These are phyloP conservation scores for Pachliopta kotzebuea DNA, from an alignment of 2,888 invertebrate species.

Conservation along the genomic window DNA sequence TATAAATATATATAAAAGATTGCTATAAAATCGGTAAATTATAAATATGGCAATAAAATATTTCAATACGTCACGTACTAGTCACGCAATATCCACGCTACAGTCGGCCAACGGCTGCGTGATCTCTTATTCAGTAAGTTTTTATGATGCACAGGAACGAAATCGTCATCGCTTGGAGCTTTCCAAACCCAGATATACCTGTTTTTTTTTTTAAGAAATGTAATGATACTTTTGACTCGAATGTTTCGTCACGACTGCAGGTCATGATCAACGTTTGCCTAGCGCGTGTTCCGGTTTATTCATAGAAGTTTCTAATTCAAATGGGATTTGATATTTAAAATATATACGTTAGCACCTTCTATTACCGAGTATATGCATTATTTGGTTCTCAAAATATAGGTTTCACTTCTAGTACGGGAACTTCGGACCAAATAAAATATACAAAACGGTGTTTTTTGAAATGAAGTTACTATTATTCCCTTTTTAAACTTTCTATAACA, in stretches of 20 bases:
- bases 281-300: slow-evolving; percentile 16
- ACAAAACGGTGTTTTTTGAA: too few species aligned
- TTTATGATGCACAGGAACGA: slow-evolving; percentile 12
- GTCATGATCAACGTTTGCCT: slow-evolving; percentile 20
- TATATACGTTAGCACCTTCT: background rate
- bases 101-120: slow-evolving; percentile 38
- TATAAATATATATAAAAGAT: too few species aligned
- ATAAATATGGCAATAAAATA: slow-evolving; percentile 35
- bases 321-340: background rate
- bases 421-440: too few species aligned
- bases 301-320: slow-evolving; percentile 5
- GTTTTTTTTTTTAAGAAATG: background rate
- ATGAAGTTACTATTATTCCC: too few species aligned
- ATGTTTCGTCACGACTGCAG: slow-evolving; percentile 19
- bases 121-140: slow-evolving; percentile 16
- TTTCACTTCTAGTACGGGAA: too few species aligned
- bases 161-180: slow-evolving; percentile 23
- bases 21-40: background rate
- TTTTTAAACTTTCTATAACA: too few species aligned
- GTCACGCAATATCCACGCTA: slow-evolving; percentile 56
- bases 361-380: background rate
- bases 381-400: background rate
- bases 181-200: slow-evolving; percentile 1
- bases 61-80: slow-evolving; percentile 45
- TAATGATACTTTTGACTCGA: slow-evolving; percentile 7